These are phyloP conservation scores for Passer domesticus DNA, from an alignment of 2,113 vertebrate genomes.

Conservation along the genomic window DNA sequence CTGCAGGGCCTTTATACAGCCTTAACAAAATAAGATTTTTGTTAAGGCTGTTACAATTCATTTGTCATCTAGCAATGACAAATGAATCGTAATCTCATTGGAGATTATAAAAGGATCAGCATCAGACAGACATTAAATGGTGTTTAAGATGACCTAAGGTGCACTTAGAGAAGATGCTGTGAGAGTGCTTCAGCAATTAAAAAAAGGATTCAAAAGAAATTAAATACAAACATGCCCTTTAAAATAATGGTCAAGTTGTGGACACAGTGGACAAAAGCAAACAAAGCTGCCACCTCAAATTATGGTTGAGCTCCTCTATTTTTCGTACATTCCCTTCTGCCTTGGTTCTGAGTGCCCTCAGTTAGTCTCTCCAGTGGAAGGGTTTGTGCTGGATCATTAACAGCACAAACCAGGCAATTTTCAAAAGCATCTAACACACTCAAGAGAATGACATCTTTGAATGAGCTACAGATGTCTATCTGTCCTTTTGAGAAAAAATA, in stretches of 20 bases:
- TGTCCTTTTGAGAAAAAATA: neutral
- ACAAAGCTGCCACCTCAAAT: neutral
- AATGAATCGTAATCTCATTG: neutral
- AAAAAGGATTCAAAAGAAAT: neutral
- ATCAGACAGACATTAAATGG: neutral
- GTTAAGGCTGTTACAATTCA: neutral
- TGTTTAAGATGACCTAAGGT: neutral
- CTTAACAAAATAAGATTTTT: neutral
- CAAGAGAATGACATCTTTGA: neutral
- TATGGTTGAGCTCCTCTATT: neutral
- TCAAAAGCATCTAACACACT: neutral
- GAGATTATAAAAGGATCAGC: conserved; percentile 10
- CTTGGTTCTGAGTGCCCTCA: neutral
- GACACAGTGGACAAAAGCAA: neutral
- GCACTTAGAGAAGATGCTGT: neutral
- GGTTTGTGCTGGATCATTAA: neutral
- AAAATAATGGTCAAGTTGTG: neutral
- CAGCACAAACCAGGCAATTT: neutral
- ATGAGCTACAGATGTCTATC: neutral
- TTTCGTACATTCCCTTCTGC: neutral
- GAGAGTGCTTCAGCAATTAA: neutral
- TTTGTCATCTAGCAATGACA: neutral
- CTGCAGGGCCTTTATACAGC: neutral
- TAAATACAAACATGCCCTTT: neutral
- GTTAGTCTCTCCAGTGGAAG: neutral